Conservation (phyloP, 2,888 invertebrate genomes). For the Orthosia incerta region DNA sequence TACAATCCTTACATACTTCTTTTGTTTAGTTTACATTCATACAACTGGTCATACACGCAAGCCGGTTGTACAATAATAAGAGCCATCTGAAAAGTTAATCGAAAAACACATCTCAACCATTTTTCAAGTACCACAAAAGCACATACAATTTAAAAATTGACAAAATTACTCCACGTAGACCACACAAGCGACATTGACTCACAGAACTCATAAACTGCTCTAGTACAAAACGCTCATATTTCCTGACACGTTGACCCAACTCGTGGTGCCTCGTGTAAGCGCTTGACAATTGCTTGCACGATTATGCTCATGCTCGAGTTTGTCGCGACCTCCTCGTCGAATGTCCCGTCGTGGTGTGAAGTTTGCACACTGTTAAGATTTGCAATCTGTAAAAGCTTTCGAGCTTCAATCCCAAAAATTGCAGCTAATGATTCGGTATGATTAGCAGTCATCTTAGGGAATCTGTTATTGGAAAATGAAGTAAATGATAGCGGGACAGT, state of each 20-base stretch:
- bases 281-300: constrained; percentile 50
- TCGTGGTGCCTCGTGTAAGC: constrained; percentile 55
- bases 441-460: background rate
- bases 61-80: too few species aligned
- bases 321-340: constrained; percentile 34
- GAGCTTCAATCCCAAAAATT: background rate
- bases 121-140: too few species aligned
- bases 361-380: background rate
- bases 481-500: background rate
- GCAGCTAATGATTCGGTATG: background rate
- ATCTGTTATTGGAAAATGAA: background rate
- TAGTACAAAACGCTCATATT: constrained; percentile 30
- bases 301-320: constrained; percentile 11
- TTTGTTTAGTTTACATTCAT: too few species aligned
- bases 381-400: constrained; percentile 6
- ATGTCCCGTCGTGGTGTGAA: constrained; percentile 12
- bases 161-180: constrained; percentile 17
- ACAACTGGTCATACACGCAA: too few species aligned
- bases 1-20: too few species aligned
- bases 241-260: constrained; percentile 52
- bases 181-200: constrained; percentile 59
- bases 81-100: too few species aligned
- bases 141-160: too few species aligned
- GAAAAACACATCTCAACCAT: too few species aligned
- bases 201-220: constrained; percentile 35